phyloP scores from a whole-genome alignment of 2,113 vertebrate species.

The Urocitellus parryii region DNA sequence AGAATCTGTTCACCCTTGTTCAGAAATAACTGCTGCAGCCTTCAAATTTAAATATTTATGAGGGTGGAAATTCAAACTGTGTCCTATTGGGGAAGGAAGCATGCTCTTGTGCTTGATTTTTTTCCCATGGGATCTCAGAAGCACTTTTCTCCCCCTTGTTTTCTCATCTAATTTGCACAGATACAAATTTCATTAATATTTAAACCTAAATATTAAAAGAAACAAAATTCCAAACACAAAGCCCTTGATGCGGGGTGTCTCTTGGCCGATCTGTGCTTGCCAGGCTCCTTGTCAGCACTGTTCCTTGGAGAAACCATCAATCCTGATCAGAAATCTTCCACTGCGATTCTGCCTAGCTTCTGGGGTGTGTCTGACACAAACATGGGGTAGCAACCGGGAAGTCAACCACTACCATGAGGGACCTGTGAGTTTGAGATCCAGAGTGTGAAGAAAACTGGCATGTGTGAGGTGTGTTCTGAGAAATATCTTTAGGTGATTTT shows the following conservation, averaged over 20 bases:
- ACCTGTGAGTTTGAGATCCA: background rate
- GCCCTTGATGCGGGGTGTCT: background rate
- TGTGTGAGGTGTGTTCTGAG: background rate
- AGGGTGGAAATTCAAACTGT: slow-evolving; percentile 39
- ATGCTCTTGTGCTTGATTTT: slow-evolving; percentile 39
- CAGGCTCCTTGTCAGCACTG: background rate
- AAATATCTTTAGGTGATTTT: background rate
- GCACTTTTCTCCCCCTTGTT: slow-evolving; percentile 53
- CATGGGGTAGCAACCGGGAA: background rate
- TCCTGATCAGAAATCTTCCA: background rate
- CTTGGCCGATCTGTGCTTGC: background rate
- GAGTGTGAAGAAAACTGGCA: background rate
- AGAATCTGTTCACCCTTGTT: slow-evolving; percentile 41
- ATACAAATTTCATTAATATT: slow-evolving; percentile 76
- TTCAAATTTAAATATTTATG: slow-evolving; percentile 71
- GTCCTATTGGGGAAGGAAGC: slow-evolving; percentile 11
- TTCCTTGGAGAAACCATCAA: background rate
- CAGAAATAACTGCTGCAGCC: slow-evolving; percentile 29
- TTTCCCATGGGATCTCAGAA: slow-evolving; percentile 38
- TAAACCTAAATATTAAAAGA: slow-evolving; percentile 68
- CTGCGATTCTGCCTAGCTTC: background rate
- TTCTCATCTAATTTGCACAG: slow-evolving; percentile 72
- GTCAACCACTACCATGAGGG: background rate
- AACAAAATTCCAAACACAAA: slow-evolving; percentile 55
- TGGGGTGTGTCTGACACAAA: background rate